Evolutionary conservation across 2,113 vertebrate genomes (phyloP).

Genomic region (rabbit (Oryctolagus cuniculus)): mOryCun1.1 NC_091434.1:72792001-72792500

Average conservation of each 20-base stretch:
- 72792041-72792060: too few species aligned
- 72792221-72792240: neutral
- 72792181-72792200: neutral
- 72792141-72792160: neutral
- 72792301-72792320: neutral
- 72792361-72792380: neutral
- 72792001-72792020: too few species aligned
- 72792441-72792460: too few species aligned
- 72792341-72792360: neutral
- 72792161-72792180: neutral
- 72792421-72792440: too few species aligned
- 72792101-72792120: neutral
- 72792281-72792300: slow-evolving; percentile 1
- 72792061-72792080: too few species aligned
- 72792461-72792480: too few species aligned
- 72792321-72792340: neutral
- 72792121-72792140: neutral
- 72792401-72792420: too few species aligned
- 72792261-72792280: neutral
- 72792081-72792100: too few species aligned
- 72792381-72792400: neutral
- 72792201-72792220: neutral
- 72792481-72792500: too few species aligned
- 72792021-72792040: too few species aligned
- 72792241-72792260: neutral